Evolutionary conservation across 2,113 vertebrate genomes (phyloP).

Genomic region (Centrocercus urophasianus): DNA sequence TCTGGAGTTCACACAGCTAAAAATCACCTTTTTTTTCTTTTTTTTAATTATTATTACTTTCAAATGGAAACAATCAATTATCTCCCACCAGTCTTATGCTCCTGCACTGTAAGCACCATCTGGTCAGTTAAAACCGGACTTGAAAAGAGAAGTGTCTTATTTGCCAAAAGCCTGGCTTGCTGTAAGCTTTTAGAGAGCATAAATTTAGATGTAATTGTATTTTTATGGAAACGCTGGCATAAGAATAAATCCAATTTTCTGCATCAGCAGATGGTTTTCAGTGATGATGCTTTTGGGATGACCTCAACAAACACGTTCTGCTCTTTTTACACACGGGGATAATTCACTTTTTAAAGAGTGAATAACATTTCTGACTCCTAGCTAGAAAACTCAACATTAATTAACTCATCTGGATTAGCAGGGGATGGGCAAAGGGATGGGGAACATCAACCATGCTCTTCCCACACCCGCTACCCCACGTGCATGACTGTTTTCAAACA

Average conservation of each 20-base stretch:
- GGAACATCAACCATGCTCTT: not conserved
- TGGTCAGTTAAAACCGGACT: slow-evolving; percentile 1
- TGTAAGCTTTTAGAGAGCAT: not conserved
- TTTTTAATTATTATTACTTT: not conserved
- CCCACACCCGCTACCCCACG: not conserved
- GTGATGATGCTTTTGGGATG: not conserved
- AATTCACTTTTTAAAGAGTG: not conserved
- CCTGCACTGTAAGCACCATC: not conserved
- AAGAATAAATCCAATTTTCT: slow-evolving; percentile 45
- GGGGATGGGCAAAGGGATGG: not conserved
- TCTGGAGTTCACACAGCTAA: not conserved
- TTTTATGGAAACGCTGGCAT: slow-evolving; percentile 18
- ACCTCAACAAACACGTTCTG: not conserved
- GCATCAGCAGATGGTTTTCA: slow-evolving; percentile 29
- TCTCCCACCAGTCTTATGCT: not conserved
- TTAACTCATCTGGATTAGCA: not conserved
- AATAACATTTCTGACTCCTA: not conserved
- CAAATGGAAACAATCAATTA: not conserved
- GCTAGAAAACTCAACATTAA: not conserved
- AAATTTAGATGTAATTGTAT: slow-evolving; percentile 4
- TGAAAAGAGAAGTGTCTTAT: not conserved
- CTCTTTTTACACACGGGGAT: not conserved
- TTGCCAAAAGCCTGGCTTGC: not conserved
- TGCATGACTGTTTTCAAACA: not conserved
- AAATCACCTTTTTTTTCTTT: not conserved